phyloP scores from a whole-genome alignment of 2,888 invertebrate species.

The Pocota personata region DNA sequence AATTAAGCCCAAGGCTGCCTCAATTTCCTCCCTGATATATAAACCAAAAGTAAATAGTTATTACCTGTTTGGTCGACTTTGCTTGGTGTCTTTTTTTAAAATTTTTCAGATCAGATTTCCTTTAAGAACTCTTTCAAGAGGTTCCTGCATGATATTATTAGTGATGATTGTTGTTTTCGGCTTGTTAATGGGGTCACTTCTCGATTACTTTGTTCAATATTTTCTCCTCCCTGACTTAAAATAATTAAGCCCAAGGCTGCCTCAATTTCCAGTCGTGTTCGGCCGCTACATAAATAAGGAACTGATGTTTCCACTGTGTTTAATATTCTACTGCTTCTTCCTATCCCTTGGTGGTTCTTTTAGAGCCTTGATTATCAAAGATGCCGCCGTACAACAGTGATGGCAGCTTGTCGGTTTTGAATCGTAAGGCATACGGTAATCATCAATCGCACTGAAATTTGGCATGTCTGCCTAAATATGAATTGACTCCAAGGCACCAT shows the following conservation, averaged over 20 bases:
- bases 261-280: slow-evolving; percentile 35
- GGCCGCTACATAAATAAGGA: slow-evolving; percentile 81
- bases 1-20: slow-evolving; percentile 42
- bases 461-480: too few relatives aligned
- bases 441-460: too few relatives aligned
- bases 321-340: slow-evolving; percentile 99
- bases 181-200: neutral
- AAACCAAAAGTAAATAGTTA: too few relatives aligned
- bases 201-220: neutral
- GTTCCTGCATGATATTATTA: too few relatives aligned
- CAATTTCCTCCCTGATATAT: too few relatives aligned
- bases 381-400: slow-evolving; percentile 98
- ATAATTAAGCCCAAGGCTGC: slow-evolving; percentile 43
- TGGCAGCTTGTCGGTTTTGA: slow-evolving; percentile 98
- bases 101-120: too few relatives aligned
- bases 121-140: too few relatives aligned
- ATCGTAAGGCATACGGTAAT: slow-evolving; percentile 99
- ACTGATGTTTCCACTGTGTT: slow-evolving; percentile 97
- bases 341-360: slow-evolving; percentile 99
- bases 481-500: too few relatives aligned
- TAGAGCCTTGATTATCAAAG: slow-evolving; percentile 97
- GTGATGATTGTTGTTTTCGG: neutral
- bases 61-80: too few relatives aligned
- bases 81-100: too few relatives aligned
- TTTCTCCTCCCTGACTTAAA: slow-evolving; percentile 16